Base-by-base conservation (phyloP, 2,113 vertebrate genomes). In the Bufo gargarizans region DNA sequence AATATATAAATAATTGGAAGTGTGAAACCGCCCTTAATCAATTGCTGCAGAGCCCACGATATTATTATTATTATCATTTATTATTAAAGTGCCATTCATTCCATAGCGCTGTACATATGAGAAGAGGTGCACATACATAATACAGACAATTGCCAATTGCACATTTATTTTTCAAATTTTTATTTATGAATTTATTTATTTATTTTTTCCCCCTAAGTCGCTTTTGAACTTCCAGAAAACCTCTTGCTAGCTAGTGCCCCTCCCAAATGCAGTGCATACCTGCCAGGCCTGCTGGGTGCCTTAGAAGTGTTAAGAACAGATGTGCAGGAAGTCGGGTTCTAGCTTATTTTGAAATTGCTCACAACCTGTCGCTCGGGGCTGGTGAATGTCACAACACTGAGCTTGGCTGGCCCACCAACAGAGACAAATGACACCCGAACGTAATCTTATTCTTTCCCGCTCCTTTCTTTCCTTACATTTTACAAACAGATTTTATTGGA, bases 351-450 rank as follows among this genome's bases (percentile, higher is more conserved):
- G 33, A 61, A 84, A 88, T 88, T 67, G 82, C 81, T 88, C 87
- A 88, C 86, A 69, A 88, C 72, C 82, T 88, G 87, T 88, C 82
- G 87, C 87, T 88, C 81, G 50, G 45, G 87, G 87, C 81, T 88
- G 87, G 87, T 78, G 49, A 84, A 88, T 88, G 87, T 88, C 81
- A 88, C 87, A 65, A 78, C 49, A 84, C 43, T 78, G 72, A 88
- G 78, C 72, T 78, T 84, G 33, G n/a, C 82, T 69, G 78, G 87
- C 81, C 87, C 87, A 88, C 87, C 87, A 88, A 78, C 87, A 84
- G 71, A 88, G 87, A 84, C 80, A 77, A 76, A 88, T 83, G 69
- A 80, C 63, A 56, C 50, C 8, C 58, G 50, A 53, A 77, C 55
- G 71, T 67, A 76, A 77, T 63, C 67, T 74, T 84, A 77, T 82